phyloP scores from a whole-genome alignment of 2,888 invertebrate species.

The Anodontia alba region DNA sequence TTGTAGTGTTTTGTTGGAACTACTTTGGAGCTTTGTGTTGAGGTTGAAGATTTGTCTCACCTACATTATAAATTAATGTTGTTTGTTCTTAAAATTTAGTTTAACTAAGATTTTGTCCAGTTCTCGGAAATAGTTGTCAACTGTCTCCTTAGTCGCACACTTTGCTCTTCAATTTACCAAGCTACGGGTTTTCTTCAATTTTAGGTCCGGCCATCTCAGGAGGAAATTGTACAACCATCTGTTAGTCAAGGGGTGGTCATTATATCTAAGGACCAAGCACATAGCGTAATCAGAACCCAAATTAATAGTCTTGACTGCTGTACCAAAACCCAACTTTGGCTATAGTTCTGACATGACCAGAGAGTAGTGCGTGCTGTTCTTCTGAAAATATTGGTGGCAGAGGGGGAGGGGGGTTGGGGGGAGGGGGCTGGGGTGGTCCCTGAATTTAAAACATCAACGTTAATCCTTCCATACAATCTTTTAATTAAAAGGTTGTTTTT shows the following conservation, averaged over 20 bases:
- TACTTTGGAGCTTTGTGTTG: constrained; percentile 37
- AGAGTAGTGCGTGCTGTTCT: background rate
- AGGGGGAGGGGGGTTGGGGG: no score
- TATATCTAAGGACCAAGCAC: background rate
- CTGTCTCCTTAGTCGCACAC: background rate
- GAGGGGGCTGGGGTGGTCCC: background rate
- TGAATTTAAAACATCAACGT: background rate
- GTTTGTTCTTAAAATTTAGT: constrained; percentile 28
- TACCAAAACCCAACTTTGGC: background rate
- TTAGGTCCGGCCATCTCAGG: background rate
- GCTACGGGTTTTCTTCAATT: background rate
- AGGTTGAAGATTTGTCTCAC: constrained; percentile 27
- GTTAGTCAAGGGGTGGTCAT: background rate
- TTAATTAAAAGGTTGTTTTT: no score
- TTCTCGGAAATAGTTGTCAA: constrained; percentile 32
- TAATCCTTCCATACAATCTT: no score
- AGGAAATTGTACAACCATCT: background rate
- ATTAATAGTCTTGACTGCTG: background rate
- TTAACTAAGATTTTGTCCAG: constrained; percentile 28
- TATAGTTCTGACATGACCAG: background rate
- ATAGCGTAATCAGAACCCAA: background rate
- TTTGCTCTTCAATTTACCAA: background rate
- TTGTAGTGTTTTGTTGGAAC: constrained; percentile 12
- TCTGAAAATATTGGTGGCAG: no score
- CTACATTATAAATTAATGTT: constrained; percentile 42